phyloP scores from a whole-genome alignment of 2,113 vertebrate species.

The Centropus bengalensis region DNA sequence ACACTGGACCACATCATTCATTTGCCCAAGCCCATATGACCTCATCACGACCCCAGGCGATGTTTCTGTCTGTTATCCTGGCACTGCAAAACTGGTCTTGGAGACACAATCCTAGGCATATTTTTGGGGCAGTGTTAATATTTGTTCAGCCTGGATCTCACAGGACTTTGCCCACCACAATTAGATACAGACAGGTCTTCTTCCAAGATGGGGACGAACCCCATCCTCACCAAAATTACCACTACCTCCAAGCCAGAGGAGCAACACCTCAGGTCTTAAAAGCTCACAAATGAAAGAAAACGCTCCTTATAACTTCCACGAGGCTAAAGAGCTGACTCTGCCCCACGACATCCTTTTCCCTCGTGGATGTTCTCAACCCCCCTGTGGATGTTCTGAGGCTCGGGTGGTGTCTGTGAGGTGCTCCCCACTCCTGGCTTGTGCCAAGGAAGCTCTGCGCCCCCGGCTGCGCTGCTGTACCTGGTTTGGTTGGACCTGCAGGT shows the following conservation, averaged over 20 bases:
- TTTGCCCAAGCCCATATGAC: neutral
- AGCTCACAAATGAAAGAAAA: neutral
- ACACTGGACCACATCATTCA: neutral
- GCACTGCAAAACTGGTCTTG: neutral
- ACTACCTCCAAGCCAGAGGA: neutral
- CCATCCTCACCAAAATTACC: neutral
- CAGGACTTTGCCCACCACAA: neutral
- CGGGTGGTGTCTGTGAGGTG: accelerated
- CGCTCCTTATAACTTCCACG: neutral
- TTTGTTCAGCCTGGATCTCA: neutral
- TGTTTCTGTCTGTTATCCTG: neutral
- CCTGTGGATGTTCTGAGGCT: neutral
- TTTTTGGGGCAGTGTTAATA: neutral
- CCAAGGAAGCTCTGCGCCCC: accelerated
- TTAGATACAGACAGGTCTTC: neutral
- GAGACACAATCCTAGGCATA: neutral
- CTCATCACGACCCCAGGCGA: neutral
- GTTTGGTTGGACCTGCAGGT: neutral
- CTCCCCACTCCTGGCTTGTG: neutral
- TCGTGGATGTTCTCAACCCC: neutral
- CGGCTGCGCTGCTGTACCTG: constrained; percentile 55
- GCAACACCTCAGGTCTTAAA: neutral
- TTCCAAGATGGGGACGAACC: neutral
- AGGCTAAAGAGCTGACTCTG: neutral
- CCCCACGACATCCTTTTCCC: neutral